These are phyloP conservation scores for Syngnathus typhle DNA, from an alignment of 2,113 vertebrate species.

Conservation along the genomic window DNA sequence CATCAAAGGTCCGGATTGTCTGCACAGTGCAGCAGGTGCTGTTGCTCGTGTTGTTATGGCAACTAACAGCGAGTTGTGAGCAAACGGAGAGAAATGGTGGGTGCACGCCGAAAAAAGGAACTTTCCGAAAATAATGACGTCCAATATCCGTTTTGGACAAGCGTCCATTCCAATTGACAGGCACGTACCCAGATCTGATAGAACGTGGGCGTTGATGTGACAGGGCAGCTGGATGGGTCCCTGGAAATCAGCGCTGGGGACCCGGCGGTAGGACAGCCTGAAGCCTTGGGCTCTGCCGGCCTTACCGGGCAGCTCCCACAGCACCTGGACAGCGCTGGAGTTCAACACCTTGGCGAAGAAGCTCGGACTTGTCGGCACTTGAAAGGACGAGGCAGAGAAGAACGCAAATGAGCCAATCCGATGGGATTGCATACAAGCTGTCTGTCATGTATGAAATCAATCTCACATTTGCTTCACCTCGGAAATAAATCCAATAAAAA, in stretches of 20 bases:
- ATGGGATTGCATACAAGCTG: too few relatives aligned
- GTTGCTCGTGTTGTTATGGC: constrained; percentile 12
- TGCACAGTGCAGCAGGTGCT: not conserved
- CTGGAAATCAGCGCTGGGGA: constrained; percentile 60
- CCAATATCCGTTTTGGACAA: too few relatives aligned
- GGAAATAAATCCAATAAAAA: too few relatives aligned
- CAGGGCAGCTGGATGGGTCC: constrained; percentile 58
- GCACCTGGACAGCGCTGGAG: constrained; percentile 61
- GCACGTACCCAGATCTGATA: constrained; percentile 64
- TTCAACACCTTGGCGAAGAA: constrained; percentile 72
- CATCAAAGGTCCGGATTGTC: not conserved
- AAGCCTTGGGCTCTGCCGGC: constrained; percentile 67
- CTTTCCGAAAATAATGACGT: not conserved
- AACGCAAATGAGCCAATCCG: not conserved
- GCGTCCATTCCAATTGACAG: too few relatives aligned
- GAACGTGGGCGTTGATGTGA: constrained; percentile 59
- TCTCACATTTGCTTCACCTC: too few relatives aligned
- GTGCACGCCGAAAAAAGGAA: not conserved
- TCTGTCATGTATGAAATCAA: too few relatives aligned
- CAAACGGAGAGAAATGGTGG: not conserved
- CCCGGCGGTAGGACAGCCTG: constrained; percentile 66
- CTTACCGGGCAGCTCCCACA: constrained; percentile 69
- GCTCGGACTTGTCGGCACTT: constrained; percentile 64
- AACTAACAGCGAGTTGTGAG: not conserved
- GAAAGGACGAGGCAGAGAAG: not conserved